These are phyloP conservation scores for Kryptolebias ocellatus DNA, from an alignment of 2,797 vertebrate genomes.

Conservation along the genomic window DNA sequence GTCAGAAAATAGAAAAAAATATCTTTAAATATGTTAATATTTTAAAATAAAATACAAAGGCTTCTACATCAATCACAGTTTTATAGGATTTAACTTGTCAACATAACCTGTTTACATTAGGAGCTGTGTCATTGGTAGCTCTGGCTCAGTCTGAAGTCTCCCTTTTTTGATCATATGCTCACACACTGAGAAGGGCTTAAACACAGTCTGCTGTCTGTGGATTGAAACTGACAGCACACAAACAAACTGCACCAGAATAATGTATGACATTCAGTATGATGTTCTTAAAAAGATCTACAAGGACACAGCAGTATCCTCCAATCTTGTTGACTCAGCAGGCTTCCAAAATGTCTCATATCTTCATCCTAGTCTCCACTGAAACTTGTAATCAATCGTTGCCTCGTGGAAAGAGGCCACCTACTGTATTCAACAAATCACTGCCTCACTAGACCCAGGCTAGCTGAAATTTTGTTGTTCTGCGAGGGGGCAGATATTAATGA, in stretches of 20 bases:
- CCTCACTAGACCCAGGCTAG: slow-evolving; percentile 24
- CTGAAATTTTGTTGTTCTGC: slow-evolving; percentile 25
- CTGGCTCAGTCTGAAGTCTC: slow-evolving; percentile 12
- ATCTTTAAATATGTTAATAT: too few species aligned
- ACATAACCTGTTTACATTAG: neutral
- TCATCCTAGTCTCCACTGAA: slow-evolving; percentile 18
- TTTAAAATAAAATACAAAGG: too few species aligned
- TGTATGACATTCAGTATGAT: slow-evolving; percentile 45
- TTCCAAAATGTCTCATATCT: slow-evolving; percentile 51
- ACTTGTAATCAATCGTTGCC: slow-evolving; percentile 52
- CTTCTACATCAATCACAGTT: neutral
- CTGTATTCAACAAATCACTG: slow-evolving; percentile 37
- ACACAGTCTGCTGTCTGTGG: slow-evolving; percentile 31
- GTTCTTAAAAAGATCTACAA: slow-evolving; percentile 49
- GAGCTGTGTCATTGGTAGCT: neutral
- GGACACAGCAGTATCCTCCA: slow-evolving; percentile 42
- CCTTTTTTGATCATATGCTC: slow-evolving; percentile 38
- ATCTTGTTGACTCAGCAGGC: slow-evolving; percentile 32
- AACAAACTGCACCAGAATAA: slow-evolving; percentile 25
- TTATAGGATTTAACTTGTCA: neutral
- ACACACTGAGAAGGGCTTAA: slow-evolving; percentile 14
- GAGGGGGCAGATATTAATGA: slow-evolving; percentile 25
- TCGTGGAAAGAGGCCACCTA: slow-evolving; percentile 44
- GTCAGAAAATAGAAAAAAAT: too few species aligned
- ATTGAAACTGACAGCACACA: slow-evolving; percentile 46